A percentile compares a stretch with the other conserved stretches of the same genome.
Conservation (phyloP, 2,888 invertebrate species). For the Diadegma fenestrale region DNA sequence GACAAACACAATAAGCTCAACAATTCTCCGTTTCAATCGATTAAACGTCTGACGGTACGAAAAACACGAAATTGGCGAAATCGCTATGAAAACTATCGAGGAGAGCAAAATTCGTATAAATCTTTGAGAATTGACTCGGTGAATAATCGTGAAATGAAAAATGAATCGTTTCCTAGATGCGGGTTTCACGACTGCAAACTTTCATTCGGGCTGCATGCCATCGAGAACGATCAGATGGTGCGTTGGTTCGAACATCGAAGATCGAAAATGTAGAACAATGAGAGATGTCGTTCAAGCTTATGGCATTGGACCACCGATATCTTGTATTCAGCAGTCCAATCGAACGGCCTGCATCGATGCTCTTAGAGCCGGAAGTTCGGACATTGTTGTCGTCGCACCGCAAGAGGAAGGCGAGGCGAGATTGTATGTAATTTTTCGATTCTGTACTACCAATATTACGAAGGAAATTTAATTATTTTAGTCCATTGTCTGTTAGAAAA, state of each 20-base stretch:
- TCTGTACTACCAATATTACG: slow-evolving; percentile 7
- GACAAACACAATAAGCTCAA: not conserved
- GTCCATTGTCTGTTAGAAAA: slow-evolving; percentile 83
- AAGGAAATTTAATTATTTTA: not conserved
- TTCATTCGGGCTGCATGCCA: slow-evolving; percentile 79
- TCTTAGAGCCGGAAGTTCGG: slow-evolving; percentile 88
- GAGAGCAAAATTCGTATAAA: not conserved
- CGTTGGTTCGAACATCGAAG: slow-evolving; percentile 89
- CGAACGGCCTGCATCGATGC: slow-evolving; percentile 90
- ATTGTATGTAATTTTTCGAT: slow-evolving; percentile 85
- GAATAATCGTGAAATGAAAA: not conserved
- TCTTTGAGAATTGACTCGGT: not conserved
- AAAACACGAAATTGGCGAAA: not conserved
- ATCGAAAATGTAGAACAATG: slow-evolving; percentile 92
- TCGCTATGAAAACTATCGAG: not conserved
- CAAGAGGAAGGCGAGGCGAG: slow-evolving; percentile 90
- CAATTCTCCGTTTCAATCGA: not conserved
- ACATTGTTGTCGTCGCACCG: slow-evolving; percentile 90
- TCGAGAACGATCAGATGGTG: slow-evolving; percentile 86
- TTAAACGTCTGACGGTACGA: not conserved
- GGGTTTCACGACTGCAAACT: slow-evolving; percentile 82
- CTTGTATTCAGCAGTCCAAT: slow-evolving; percentile 89
- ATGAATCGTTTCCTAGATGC: slow-evolving; percentile 74
- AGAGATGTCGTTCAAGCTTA: slow-evolving; percentile 91
- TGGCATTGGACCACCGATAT: slow-evolving; percentile 92